Conservation (phyloP, 2,797 vertebrate species). For the Cetoscarus ocellatus region DNA sequence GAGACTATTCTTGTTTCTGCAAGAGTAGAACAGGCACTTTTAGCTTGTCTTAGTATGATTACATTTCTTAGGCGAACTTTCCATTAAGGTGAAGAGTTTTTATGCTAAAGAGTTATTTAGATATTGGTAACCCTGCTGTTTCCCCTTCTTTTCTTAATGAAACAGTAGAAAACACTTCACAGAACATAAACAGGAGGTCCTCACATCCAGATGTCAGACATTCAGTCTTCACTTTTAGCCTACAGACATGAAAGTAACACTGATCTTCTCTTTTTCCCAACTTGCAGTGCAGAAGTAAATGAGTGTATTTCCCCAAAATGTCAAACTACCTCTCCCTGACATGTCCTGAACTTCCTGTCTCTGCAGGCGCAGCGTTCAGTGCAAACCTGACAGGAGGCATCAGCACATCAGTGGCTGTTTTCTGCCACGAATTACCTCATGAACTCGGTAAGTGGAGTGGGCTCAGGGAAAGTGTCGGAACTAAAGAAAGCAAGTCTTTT, state of each 20-base stretch:
- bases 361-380: constrained; percentile 95
- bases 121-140: too few species aligned
- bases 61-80: too few species aligned
- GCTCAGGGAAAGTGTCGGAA: background rate
- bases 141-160: background rate
- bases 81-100: too few species aligned
- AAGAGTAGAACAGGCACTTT: too few species aligned
- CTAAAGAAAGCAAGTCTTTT: constrained; percentile 11
- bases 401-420: constrained; percentile 98
- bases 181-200: background rate
- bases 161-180: background rate
- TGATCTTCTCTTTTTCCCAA: background rate
- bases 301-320: background rate
- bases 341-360: constrained; percentile 13
- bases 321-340: background rate
- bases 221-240: background rate
- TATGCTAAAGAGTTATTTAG: too few species aligned
- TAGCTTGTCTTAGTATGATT: too few species aligned
- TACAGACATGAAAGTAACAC: background rate
- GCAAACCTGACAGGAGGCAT: constrained; percentile 95
- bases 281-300: background rate
- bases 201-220: background rate
- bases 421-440: constrained; percentile 98
- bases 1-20: too few species aligned
- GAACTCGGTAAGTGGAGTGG: constrained; percentile 91